A percentile compares a stretch with the other conserved stretches of the same genome.
Evolutionary conservation across 2,888 invertebrate species (phyloP).

Genomic region (Caenorhabditis drosophilae): DNA sequence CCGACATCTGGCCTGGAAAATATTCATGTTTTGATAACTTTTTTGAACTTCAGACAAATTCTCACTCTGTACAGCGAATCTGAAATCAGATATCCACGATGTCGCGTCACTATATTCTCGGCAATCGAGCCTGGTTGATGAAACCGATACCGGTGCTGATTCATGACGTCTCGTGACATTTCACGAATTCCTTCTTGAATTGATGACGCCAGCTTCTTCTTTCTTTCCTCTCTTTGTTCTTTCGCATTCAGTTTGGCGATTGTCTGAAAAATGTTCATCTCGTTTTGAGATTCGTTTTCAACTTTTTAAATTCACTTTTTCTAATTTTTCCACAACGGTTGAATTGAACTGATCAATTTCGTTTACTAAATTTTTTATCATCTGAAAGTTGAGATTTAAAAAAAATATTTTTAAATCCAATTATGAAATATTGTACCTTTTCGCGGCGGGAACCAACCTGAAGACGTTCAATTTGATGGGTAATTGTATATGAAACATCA

Average conservation of each 20-base stretch:
- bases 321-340: slow-evolving; percentile 9
- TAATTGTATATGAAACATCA: slow-evolving; percentile 7
- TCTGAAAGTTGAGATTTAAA: slow-evolving; percentile 2
- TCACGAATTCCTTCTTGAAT: slow-evolving; percentile 11
- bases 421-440: background rate
- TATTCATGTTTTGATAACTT: background rate
- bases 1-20: slow-evolving; percentile 2
- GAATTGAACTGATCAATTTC: slow-evolving; percentile 18
- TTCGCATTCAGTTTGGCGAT: no score
- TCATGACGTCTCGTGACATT: background rate
- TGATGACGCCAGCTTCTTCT: slow-evolving; percentile 5
- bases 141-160: no score
- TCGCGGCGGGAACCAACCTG: no score
- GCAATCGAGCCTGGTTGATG: background rate
- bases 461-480: slow-evolving; percentile 9
- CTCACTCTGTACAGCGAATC: background rate
- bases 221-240: no score
- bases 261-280: no score
- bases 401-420: slow-evolving; percentile 1
- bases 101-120: background rate
- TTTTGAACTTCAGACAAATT: background rate
- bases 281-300: background rate
- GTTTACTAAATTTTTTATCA: slow-evolving; percentile 1
- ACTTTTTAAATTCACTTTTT: background rate
- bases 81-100: background rate